Base-by-base conservation (phyloP, 2,888 invertebrate genomes). In the Drosophila rubida region DNA sequence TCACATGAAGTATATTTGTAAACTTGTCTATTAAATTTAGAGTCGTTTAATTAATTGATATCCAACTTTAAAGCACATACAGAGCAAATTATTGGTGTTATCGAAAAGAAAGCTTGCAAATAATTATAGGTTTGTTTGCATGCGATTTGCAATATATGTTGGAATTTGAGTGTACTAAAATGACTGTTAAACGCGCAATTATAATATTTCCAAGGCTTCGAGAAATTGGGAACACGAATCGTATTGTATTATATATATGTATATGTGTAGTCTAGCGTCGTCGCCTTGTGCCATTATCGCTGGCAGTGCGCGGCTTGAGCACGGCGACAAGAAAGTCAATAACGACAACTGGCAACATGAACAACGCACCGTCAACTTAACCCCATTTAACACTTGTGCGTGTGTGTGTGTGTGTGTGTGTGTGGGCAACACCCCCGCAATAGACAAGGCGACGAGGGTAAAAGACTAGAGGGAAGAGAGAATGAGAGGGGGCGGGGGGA, bases 301-400 rank as follows among this genome's bases (percentile, higher is more conserved):
- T 50, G 1, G 2, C 30, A 58, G 61, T 74, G 30, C 63, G 39
- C 61, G 63, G 50, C 70, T 63, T 53, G 51, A 59, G 39, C 49
- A 60, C 51, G 57, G 11, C 48, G 45, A 37, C 50, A 49, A 41
- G 37, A 48, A 16, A 13, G 48, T 50, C 51, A 51, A 27, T 50
- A 55, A 35, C 55, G 51, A 13, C 58, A 70, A 46, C 35, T 69
- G 65, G 41, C 44, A 70, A 85, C 82, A 81, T 78, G 78, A 62
- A 61, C 68, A 74, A 65, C 65, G 62, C 75, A 65, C 57, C 58
- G 61, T 57, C 54, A 67, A 80, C 61, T 85, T 85, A 85, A 85
- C 84, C 87, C 84, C 84, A 71, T 85, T 84, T 84, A 84, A 81
- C 84, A 83, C 82, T 78, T 77, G 58, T 57, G 67, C 41, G 30